Evolutionary conservation across 2,888 invertebrate genomes (phyloP), one percentile per base, ranked within the genome.

Genomic region (Odontocerum albicorne): DNA sequence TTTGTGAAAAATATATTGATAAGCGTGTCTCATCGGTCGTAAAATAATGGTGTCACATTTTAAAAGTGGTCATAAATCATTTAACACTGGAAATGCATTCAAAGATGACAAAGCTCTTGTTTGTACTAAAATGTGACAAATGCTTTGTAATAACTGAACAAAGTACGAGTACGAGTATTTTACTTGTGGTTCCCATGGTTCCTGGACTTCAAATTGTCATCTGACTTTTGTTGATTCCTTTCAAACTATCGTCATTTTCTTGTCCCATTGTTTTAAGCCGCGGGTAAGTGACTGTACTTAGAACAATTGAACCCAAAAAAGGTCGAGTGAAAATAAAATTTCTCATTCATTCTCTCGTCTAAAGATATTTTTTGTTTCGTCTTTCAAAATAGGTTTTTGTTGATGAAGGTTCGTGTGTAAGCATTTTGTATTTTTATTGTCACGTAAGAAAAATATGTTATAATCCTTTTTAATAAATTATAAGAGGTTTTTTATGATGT

Each of bases 161-260:
- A 51, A 44, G 38, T n/a, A n/a, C n/a, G n/a, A n/a, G n/a, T n/a
- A n/a, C n/a, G n/a, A n/a, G 36, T 13, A 43, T n/a, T 33, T 27
- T 38, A 44, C 32, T 51, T 44, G 51, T 44, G 51, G 51, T 51
- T 44, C 51, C 44, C 51, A 51, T 51, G 44, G 36, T 27, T 51
- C 31, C 17, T 36, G 27, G 31, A 13, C 44, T 32, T 15, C 13
- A 44, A 36, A 38, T 38, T 21, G 43, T 43, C 44, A 44, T 19
- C 44, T 27, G 20, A 35, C 38, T 44, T 51, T 51, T 36, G 40
- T 51, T 8, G 15, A 4, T 40, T 19, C 42, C 33, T 38, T 22
- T 19, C 36, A 21, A 19, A 36, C 36, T 45, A 20, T 38, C 19
- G 12, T 10, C 10, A 44, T 51, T 51, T 39, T 36, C 15, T 10